Percentiles rank a stretch among this genome's conserved stretches.
phyloP scores from a whole-genome alignment of 2,888 invertebrate species.

The Nyleta sp. region DNA sequence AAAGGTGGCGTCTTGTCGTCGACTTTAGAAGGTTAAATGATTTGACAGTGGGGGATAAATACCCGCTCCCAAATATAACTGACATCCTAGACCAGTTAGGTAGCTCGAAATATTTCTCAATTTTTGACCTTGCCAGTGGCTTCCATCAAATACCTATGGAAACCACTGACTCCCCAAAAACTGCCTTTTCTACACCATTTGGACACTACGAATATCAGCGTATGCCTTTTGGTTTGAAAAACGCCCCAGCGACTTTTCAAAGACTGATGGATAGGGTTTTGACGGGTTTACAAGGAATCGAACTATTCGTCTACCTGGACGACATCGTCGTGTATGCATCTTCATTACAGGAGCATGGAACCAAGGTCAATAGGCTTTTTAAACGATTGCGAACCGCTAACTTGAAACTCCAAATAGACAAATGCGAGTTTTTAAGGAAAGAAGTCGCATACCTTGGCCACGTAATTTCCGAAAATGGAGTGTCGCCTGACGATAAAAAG shows the following conservation, averaged over 20 bases:
- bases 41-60: conserved; percentile 43
- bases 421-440: too few relatives aligned
- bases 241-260: conserved; percentile 73
- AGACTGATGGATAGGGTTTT: conserved; percentile 69
- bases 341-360: too few relatives aligned
- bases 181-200: conserved; percentile 61
- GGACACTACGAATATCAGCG: conserved; percentile 66
- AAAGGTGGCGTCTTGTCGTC: conserved; percentile 36
- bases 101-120: conserved; percentile 44
- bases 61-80: conserved; percentile 64
- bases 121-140: conserved; percentile 68
- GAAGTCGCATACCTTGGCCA: too few relatives aligned
- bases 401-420: too few relatives aligned
- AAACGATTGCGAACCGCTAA: too few relatives aligned
- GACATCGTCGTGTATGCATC: conserved; percentile 4
- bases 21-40: conserved; percentile 56
- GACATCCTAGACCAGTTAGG: conserved; percentile 68
- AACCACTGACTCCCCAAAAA: conserved; percentile 55
- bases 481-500: too few relatives aligned
- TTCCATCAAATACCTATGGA: conserved; percentile 69
- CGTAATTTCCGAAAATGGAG: too few relatives aligned
- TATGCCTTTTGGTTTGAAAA: conserved; percentile 73
- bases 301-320: conserved; percentile 7
- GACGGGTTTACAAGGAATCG: not conserved
- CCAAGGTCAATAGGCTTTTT: too few relatives aligned